These are phyloP conservation scores for Drosophila infuscata DNA, from an alignment of 2,888 invertebrate genomes.

Conservation along the genomic window DNA sequence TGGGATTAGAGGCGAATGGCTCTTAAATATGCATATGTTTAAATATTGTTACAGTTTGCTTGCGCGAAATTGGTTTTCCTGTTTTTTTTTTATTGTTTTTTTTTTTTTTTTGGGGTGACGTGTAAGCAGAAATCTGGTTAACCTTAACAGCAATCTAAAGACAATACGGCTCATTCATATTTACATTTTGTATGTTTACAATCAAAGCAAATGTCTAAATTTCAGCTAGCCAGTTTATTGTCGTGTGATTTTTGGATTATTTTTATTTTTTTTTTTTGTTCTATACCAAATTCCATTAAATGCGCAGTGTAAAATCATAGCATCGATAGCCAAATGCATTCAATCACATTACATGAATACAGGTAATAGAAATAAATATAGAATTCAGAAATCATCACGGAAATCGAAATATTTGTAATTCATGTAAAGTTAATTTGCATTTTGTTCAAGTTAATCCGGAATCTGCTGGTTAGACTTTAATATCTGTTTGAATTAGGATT, in stretches of 20 bases:
- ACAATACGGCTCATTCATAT: constrained; percentile 46
- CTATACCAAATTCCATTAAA: constrained; percentile 9
- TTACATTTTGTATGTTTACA: constrained; percentile 62
- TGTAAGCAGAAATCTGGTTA: constrained; percentile 66
- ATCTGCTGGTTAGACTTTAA: constrained; percentile 3
- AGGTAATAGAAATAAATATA: constrained; percentile 10
- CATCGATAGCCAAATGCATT: constrained; percentile 33
- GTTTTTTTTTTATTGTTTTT: constrained; percentile 17
- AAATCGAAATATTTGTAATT: constrained; percentile 2
- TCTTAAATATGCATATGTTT: constrained; percentile 46
- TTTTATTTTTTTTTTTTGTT: constrained; percentile 12
- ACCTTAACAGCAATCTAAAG: constrained; percentile 56
- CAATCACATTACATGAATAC: constrained; percentile 45
- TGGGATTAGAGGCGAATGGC: constrained; percentile 62
- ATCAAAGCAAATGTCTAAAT: constrained; percentile 38
- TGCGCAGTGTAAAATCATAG: constrained; percentile 42
- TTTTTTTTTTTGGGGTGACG: constrained; percentile 15
- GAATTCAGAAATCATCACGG: constrained; percentile 6
- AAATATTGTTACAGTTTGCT: constrained; percentile 61
- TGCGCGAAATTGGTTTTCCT: constrained; percentile 53
- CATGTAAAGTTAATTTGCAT: background rate
- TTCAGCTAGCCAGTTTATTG: constrained; percentile 50
- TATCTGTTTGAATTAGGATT: background rate
- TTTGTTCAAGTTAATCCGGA: background rate
- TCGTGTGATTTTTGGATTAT: constrained; percentile 54